Evolutionary conservation across 1,140 invertebrate species (phyloP).

Genomic region (Drosophila takahashii): DNA sequence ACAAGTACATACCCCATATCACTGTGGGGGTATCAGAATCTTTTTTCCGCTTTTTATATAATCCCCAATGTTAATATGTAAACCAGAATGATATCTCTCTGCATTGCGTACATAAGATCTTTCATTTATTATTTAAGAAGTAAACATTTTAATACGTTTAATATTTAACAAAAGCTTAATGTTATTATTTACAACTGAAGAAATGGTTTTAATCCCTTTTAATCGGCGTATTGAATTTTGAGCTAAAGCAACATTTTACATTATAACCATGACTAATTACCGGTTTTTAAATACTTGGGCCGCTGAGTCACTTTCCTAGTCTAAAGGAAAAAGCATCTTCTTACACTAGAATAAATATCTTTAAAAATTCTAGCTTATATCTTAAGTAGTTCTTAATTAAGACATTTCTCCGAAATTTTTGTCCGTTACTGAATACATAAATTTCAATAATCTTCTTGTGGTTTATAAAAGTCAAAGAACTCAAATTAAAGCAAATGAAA

Average conservation of each 20-base stretch:
- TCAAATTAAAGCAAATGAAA: constrained; percentile 21
- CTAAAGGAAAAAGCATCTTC: not conserved
- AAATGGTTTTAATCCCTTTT: not conserved
- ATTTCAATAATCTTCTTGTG: constrained; percentile 20
- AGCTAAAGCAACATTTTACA: not conserved
- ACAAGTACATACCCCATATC: constrained; percentile 7
- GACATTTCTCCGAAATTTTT: not conserved
- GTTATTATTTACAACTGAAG: not conserved
- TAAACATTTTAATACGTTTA: constrained; percentile 1
- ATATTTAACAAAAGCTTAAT: not conserved
- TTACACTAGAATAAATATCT: not conserved
- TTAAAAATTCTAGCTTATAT: no score
- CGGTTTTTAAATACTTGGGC: constrained; percentile 19
- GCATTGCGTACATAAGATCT: not conserved
- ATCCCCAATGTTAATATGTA: constrained; percentile 12
- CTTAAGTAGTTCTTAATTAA: not conserved
- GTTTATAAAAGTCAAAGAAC: not conserved
- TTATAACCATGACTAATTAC: constrained; percentile 17
- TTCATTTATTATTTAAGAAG: not conserved
- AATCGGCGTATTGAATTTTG: not conserved
- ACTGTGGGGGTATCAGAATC: constrained; percentile 29
- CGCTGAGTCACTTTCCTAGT: constrained; percentile 16
- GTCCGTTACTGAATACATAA: constrained; percentile 20
- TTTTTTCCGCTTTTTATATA: constrained; percentile 23
- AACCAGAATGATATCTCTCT: constrained; percentile 15